Evolutionary conservation across 2,113 vertebrate genomes (phyloP).

Genomic region (Ceratotherium simum): DNA sequence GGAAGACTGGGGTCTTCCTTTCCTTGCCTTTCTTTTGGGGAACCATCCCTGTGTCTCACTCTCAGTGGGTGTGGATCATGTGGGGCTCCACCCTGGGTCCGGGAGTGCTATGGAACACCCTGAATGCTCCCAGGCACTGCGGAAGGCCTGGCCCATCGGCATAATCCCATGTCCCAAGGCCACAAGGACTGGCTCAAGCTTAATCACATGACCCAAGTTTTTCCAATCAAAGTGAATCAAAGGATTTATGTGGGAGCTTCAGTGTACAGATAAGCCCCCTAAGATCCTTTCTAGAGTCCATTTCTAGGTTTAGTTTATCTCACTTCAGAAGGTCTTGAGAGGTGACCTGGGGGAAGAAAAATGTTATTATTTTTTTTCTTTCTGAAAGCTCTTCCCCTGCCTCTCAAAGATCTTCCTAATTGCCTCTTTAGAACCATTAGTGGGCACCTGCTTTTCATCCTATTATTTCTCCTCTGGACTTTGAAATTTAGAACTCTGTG

Average conservation of each 20-base stretch:
- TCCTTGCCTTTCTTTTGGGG: background rate
- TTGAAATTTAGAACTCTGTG: background rate
- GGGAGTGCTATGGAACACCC: background rate
- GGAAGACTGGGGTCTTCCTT: background rate
- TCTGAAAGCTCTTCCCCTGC: background rate
- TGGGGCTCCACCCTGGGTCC: background rate
- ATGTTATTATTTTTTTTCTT: background rate
- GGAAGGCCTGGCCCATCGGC: background rate
- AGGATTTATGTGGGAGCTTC: background rate
- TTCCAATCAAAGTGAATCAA: background rate
- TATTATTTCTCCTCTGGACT: background rate
- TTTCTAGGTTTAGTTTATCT: background rate
- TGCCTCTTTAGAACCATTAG: background rate
- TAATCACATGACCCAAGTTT: background rate
- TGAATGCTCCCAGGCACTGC: accelerated
- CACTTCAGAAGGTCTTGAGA: background rate
- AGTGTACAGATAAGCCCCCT: background rate
- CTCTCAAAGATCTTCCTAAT: background rate
- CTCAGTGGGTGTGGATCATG: background rate
- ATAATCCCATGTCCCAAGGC: background rate
- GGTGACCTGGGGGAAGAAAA: background rate
- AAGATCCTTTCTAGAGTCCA: background rate
- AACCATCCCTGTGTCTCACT: background rate
- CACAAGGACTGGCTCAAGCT: background rate
- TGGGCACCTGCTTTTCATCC: background rate